Evolutionary conservation across 1,140 invertebrate species (phyloP).

Genomic region (Polypedilum pembai): DNA sequence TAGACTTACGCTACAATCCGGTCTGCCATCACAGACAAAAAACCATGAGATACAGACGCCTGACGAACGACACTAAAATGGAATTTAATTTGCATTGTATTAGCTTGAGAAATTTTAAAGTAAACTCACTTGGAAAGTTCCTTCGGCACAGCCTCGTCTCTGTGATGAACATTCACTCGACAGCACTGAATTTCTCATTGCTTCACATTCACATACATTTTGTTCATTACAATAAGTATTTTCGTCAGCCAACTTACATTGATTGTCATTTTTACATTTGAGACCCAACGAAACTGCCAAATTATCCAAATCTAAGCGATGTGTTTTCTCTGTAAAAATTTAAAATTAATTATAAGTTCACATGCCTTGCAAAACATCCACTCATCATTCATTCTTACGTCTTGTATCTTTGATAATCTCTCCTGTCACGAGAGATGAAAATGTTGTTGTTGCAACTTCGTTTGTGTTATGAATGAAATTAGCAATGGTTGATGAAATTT

Average conservation of each 20-base stretch:
- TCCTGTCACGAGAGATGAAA: slow-evolving; percentile 31
- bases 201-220: slow-evolving; percentile 71
- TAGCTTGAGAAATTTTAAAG: neutral
- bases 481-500: slow-evolving; percentile 35
- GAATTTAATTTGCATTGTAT: neutral
- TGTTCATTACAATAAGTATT: slow-evolving; percentile 62
- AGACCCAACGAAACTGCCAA: slow-evolving; percentile 67
- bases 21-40: slow-evolving; percentile 87
- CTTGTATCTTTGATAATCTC: neutral
- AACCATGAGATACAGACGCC: slow-evolving; percentile 83
- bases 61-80: slow-evolving; percentile 61
- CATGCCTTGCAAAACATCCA: no score
- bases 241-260: slow-evolving; percentile 72
- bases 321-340: slow-evolving; percentile 35
- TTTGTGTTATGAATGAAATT: slow-evolving; percentile 35
- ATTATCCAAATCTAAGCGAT: slow-evolving; percentile 46
- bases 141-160: slow-evolving; percentile 66
- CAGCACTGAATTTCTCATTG: slow-evolving; percentile 34
- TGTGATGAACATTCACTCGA: slow-evolving; percentile 55
- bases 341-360: neutral
- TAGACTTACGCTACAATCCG: slow-evolving; percentile 55
- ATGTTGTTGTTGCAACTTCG: slow-evolving; percentile 35
- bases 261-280: slow-evolving; percentile 61
- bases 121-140: slow-evolving; percentile 69
- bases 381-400: neutral